phyloP scores from a whole-genome alignment of 2,113 vertebrate species.

The Calyptommatus sinebrachiatus region DNA sequence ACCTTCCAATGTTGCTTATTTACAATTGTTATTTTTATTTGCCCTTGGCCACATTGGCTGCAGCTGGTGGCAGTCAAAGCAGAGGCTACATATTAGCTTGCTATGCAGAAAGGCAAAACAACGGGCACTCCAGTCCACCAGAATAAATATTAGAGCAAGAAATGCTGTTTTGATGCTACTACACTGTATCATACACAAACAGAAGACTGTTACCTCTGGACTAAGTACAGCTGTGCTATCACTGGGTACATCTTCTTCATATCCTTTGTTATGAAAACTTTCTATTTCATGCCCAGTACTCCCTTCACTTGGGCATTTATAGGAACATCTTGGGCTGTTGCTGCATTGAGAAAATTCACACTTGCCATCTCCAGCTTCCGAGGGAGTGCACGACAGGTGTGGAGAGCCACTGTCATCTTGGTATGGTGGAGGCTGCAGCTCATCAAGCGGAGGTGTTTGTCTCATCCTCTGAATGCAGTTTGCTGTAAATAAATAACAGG shows the following conservation, averaged over 20 bases:
- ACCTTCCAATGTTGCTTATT: no score
- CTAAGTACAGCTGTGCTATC: slow-evolving; percentile 96
- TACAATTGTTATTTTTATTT: no score
- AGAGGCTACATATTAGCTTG: no score
- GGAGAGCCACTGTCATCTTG: slow-evolving; percentile 95
- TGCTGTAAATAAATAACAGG: slow-evolving; percentile 74
- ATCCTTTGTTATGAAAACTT: slow-evolving; percentile 91
- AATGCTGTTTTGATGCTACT: no score
- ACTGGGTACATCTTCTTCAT: slow-evolving; percentile 93
- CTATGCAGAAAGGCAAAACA: no score
- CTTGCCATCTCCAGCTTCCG: slow-evolving; percentile 90
- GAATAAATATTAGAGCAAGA: no score
- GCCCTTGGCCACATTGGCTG: no score
- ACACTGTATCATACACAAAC: neutral
- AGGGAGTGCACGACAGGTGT: slow-evolving; percentile 92
- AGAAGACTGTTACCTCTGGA: slow-evolving; percentile 80
- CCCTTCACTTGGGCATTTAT: slow-evolving; percentile 90
- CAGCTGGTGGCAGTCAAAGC: no score
- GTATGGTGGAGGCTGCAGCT: slow-evolving; percentile 93
- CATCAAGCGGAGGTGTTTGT: slow-evolving; percentile 91
- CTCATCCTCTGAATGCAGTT: slow-evolving; percentile 98
- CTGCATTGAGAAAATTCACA: slow-evolving; percentile 88
- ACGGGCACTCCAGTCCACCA: no score
- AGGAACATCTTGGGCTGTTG: slow-evolving; percentile 89
- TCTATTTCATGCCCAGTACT: slow-evolving; percentile 85